Evolutionary conservation across 1,140 invertebrate species (phyloP).

Genomic region (Brachionus plicatilis): DNA sequence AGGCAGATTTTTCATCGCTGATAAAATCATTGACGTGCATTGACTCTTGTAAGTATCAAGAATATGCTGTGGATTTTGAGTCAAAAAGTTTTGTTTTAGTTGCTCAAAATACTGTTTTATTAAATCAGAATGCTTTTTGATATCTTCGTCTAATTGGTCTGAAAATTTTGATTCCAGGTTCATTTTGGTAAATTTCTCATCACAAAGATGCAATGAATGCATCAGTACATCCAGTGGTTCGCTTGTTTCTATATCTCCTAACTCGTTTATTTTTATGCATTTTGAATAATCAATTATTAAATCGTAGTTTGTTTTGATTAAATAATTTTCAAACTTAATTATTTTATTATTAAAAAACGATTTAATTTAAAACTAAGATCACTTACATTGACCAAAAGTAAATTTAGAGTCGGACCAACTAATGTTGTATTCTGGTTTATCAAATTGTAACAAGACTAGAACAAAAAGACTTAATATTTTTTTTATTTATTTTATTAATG

Average conservation of each 20-base stretch:
- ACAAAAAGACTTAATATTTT: neutral
- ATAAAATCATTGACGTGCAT: neutral
- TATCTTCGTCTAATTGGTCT: slow-evolving; percentile 33
- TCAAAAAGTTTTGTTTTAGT: slow-evolving; percentile 17
- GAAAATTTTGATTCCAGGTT: neutral
- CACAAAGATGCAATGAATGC: slow-evolving; percentile 29
- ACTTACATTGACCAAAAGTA: slow-evolving; percentile 27
- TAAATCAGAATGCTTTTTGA: slow-evolving; percentile 18
- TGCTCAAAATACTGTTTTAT: slow-evolving; percentile 29
- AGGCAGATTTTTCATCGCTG: neutral
- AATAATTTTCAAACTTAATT: slow-evolving; percentile 31
- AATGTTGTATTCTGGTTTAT: slow-evolving; percentile 27
- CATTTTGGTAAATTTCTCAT: neutral
- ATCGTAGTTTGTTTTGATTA: slow-evolving; percentile 21
- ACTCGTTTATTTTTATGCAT: slow-evolving; percentile 19
- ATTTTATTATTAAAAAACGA: neutral
- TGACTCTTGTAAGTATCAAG: slow-evolving; percentile 38
- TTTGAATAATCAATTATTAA: slow-evolving; percentile 19
- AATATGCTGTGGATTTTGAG: neutral
- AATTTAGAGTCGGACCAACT: slow-evolving; percentile 22
- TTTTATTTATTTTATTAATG: neutral
- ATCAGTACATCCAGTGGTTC: slow-evolving; percentile 15
- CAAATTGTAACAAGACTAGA: neutral
- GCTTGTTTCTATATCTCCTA: neutral
- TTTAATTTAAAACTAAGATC: neutral